These are phyloP conservation scores for Hydrotaea cyrtoneurina DNA, from an alignment of 2,888 invertebrate genomes.

Conservation along the genomic window DNA sequence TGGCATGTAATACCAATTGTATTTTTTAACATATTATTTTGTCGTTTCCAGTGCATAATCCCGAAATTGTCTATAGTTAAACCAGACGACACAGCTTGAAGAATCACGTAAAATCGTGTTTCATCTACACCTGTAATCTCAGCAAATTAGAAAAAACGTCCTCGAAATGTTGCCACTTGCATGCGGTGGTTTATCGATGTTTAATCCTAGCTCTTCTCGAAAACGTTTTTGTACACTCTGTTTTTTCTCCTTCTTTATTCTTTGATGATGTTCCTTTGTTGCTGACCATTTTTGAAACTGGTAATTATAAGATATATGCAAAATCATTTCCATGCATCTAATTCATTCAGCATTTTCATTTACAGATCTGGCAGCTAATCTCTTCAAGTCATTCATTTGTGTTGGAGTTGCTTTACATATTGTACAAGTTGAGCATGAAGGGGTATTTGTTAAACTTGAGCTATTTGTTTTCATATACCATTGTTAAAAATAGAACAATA, in stretches of 20 bases:
- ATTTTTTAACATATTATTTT: too few species aligned
- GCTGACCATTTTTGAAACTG: not conserved
- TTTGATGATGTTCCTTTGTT: not conserved
- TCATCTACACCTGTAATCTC: too few species aligned
- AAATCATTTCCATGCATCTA: not conserved
- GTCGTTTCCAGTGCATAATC: too few species aligned
- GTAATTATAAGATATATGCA: slow-evolving; percentile 4
- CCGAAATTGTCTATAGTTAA: too few species aligned
- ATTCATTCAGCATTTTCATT: not conserved
- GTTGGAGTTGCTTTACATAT: not conserved
- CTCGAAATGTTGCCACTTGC: too few species aligned
- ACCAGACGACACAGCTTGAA: too few species aligned
- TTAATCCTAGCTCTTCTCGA: too few species aligned
- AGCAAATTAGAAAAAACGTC: too few species aligned
- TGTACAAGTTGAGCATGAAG: not conserved
- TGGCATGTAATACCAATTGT: too few species aligned
- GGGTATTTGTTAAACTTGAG: not conserved
- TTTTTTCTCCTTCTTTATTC: slow-evolving; percentile 4
- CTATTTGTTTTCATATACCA: not conserved
- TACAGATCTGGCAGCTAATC: not conserved
- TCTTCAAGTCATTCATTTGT: not conserved
- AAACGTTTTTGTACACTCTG: too few species aligned
- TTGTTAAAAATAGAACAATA: not conserved
- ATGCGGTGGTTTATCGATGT: too few species aligned
- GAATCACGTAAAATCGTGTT: too few species aligned